These are phyloP conservation scores for Melinaea marsaeus DNA, from an alignment of 2,888 invertebrate species.

Conservation along the genomic window DNA sequence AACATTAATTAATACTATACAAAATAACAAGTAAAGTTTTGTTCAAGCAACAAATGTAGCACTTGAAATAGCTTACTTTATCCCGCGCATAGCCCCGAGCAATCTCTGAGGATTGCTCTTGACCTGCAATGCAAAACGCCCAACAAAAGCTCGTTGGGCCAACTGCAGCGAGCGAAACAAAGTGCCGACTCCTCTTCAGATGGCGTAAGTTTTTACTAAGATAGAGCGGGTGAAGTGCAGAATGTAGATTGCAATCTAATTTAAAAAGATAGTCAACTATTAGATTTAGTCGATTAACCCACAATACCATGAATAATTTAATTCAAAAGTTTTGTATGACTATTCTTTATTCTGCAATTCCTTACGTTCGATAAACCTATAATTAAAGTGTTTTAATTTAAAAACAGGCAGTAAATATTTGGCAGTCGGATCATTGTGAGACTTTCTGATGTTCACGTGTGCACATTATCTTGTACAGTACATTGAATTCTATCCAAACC, in stretches of 20 bases:
- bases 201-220: conserved; percentile 27
- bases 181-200: conserved; percentile 34
- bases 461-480: background rate
- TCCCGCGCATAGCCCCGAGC: conserved; percentile 43
- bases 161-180: conserved; percentile 38
- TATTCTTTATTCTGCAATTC: background rate
- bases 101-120: conserved; percentile 62
- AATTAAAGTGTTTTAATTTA: too few species aligned
- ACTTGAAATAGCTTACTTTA: conserved; percentile 30
- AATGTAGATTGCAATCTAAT: conserved; percentile 21
- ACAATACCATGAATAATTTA: conserved; percentile 9
- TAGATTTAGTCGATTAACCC: conserved; percentile 14
- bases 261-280: conserved; percentile 21
- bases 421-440: background rate
- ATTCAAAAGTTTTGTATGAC: background rate
- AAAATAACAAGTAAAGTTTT: conserved; percentile 4
- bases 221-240: conserved; percentile 20
- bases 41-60: conserved; percentile 16
- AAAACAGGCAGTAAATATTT: too few species aligned
- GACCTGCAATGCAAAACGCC: conserved; percentile 62
- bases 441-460: background rate
- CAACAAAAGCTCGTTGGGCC: conserved; percentile 50
- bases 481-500: conserved; percentile 58
- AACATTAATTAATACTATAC: conserved; percentile 3
- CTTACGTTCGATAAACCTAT: background rate